Percentiles rank a stretch among this genome's conserved stretches.
Evolutionary conservation across 2,888 invertebrate genomes (phyloP).

Genomic region (Caenorhabditis macrosperma): DNA sequence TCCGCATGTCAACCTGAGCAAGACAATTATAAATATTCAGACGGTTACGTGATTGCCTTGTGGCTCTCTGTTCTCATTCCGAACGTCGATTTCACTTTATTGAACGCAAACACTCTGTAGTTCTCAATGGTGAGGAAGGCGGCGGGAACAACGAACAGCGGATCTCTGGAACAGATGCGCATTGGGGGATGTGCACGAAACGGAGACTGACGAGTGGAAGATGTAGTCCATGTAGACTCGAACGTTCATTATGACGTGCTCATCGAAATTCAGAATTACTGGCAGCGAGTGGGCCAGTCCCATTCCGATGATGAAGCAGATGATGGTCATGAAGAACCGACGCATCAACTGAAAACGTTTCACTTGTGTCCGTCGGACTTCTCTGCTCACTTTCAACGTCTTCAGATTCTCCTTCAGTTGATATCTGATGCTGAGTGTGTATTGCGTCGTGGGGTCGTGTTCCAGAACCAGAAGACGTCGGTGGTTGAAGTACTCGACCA

Average conservation of each 20-base stretch:
- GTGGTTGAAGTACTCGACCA: constrained; percentile 49
- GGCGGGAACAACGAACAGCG: constrained; percentile 44
- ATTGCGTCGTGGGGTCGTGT: constrained; percentile 39
- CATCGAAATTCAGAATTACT: constrained; percentile 35
- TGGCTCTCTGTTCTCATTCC: background rate
- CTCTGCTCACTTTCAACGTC: constrained; percentile 28
- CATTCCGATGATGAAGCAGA: constrained; percentile 47
- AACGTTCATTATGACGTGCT: constrained; percentile 33
- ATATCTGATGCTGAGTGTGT: constrained; percentile 56
- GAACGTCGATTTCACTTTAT: constrained; percentile 20
- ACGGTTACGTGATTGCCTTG: background rate
- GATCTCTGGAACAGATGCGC: constrained; percentile 39
- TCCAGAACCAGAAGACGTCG: constrained; percentile 39
- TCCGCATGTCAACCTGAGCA: background rate
- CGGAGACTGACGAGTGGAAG: constrained; percentile 42
- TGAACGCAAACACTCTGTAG: constrained; percentile 42
- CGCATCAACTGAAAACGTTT: constrained; percentile 40
- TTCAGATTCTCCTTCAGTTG: constrained; percentile 58
- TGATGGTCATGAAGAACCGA: constrained; percentile 52
- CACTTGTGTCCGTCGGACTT: background rate
- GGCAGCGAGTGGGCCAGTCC: constrained; percentile 53
- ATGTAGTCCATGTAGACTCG: constrained; percentile 53
- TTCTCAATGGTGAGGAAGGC: constrained; percentile 51
- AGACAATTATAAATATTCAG: background rate
- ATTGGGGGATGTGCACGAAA: background rate